Conservation (phyloP, 2,888 invertebrate genomes). For the Meandrusa payeni region DNA sequence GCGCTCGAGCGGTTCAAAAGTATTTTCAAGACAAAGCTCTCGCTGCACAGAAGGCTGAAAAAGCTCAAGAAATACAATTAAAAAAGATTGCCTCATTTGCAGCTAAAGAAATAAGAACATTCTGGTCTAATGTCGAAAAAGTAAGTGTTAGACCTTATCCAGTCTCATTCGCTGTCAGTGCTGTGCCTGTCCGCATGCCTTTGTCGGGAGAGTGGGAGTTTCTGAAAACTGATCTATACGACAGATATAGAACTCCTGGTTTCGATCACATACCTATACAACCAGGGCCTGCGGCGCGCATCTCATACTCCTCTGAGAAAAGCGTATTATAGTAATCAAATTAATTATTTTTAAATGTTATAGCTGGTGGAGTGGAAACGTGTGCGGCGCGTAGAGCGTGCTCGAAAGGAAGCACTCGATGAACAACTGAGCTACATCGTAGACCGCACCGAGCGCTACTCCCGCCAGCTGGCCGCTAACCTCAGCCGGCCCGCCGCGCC, state of each 20-base stretch:
- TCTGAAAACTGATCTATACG: no score
- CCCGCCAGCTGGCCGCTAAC: constrained; percentile 92
- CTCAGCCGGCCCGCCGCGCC: constrained; percentile 69
- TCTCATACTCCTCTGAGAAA: no score
- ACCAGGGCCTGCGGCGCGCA: no score
- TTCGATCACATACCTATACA: no score
- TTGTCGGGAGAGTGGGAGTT: no score
- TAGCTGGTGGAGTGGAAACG: constrained; percentile 96
- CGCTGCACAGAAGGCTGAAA: constrained; percentile 94
- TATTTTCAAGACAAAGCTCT: constrained; percentile 95
- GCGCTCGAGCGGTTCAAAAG: constrained; percentile 94
- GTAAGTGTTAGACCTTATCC: no score
- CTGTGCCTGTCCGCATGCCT: no score
- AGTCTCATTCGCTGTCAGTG: no score
- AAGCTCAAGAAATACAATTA: constrained; percentile 92
- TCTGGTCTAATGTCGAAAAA: constrained; percentile 98
- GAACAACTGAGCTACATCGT: constrained; percentile 98
- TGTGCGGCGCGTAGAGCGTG: constrained; percentile 94
- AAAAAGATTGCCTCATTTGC: constrained; percentile 93
- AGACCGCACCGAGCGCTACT: constrained; percentile 98
- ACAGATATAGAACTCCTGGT: no score
- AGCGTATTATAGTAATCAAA: no score
- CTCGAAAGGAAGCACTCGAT: constrained; percentile 96
- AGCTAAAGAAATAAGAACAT: constrained; percentile 95
- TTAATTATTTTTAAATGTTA: not conserved